Base-by-base conservation (phyloP, 2,113 vertebrate genomes). In the Lophura nycthemera region DNA sequence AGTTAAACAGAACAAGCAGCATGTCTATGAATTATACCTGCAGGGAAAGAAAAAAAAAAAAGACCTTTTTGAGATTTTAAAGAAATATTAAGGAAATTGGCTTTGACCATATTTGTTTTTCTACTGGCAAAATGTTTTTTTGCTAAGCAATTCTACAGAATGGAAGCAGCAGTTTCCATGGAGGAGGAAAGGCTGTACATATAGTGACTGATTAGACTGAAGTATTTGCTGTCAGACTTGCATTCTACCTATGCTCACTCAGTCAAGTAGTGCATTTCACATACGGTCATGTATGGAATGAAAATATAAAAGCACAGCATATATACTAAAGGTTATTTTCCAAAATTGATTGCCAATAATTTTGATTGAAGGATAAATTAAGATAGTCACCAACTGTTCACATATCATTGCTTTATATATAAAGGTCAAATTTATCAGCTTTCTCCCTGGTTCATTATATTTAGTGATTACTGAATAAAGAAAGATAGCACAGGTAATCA, bases 401-500 rank as follows among this genome's bases (percentile, higher is more conserved):
- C 88, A 52, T 9, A 11, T 85, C 38, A 30, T 48, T 69, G 36
- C 54, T 86, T 78, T 57, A 24, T 61, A 11, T 50, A 45, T 63
- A 69, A 90, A 90, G 63, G 25, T 93, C 85, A 74, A 10, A 79
- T 90, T 90, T 91, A 63, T 72, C 45, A n/a, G 13, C 50, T 40
- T 84, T 54, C 60, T 91, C n/a, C 61, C 34, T 11, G 64, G 59
- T 75, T 91, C 0, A 0, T 82, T 86, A 15, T 2, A 54, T 32
- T 52, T 32, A 66, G 65, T 75, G 48, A 75, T 90, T 79, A 22
- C 9, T 59, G 79, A 81, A 89, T 65, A 67, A 81, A 81, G 69
- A 83, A 48, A 61, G 36, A n/a, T 7, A 85, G 50, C 61, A 40
- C 47, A 82, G 70, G 70, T 88, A 69, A 48, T 90, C 64, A 60